Conservation (phyloP, 2,113 vertebrate genomes). For the Callocephalon fimbriatum region DNA sequence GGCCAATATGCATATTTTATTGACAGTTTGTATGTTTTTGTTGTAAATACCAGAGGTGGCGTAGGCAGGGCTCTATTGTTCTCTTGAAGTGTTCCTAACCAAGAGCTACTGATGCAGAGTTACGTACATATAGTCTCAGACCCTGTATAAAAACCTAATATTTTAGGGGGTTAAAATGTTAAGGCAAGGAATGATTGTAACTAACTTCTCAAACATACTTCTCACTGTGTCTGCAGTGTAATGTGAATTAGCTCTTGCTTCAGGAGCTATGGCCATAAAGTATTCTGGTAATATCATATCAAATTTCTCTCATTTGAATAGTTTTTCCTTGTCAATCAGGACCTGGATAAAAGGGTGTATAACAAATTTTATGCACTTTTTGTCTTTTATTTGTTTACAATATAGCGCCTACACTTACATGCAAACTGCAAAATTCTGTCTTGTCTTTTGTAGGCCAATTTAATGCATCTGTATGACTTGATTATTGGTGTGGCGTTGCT, state of each 20-base stretch:
- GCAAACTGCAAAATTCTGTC: not conserved
- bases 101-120: not conserved
- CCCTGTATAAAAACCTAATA: not conserved
- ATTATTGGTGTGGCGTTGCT: not conserved
- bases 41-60: not conserved
- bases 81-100: not conserved
- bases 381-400: not conserved
- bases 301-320: not conserved
- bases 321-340: not conserved
- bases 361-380: not conserved
- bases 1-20: not conserved
- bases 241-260: not conserved
- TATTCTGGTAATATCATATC: not conserved
- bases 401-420: not conserved
- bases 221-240: not conserved
- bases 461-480: not conserved
- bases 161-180: not conserved
- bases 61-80: not conserved
- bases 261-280: not conserved
- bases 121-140: not conserved
- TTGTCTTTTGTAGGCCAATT: not conserved
- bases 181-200: not conserved
- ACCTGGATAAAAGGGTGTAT: not conserved
- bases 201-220: not conserved
- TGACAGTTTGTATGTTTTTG: not conserved